Conservation (phyloP, 1,140 invertebrate genomes). For the Megalonaias nervosa region DNA sequence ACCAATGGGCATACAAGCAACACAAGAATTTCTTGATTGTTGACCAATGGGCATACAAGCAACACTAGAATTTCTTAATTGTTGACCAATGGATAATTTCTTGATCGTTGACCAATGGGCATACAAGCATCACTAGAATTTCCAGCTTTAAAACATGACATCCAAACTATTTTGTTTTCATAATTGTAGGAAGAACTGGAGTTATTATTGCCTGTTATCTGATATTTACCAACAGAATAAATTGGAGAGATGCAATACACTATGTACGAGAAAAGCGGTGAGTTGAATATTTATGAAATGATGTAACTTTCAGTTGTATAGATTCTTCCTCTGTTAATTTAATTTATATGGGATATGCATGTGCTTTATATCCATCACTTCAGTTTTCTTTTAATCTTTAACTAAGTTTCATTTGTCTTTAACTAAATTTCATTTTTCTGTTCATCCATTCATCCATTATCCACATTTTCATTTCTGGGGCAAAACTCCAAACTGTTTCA, state of each 20-base stretch:
- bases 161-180: slow-evolving; percentile 32
- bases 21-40: too few relatives aligned
- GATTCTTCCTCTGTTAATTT: neutral
- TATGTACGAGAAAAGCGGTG: slow-evolving; percentile 84
- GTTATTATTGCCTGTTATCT: slow-evolving; percentile 90
- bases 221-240: slow-evolving; percentile 83
- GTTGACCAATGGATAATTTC: neutral
- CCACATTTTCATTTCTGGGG: too few relatives aligned
- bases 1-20: neutral
- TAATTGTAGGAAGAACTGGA: slow-evolving; percentile 83
- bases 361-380: too few relatives aligned
- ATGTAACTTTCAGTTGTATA: neutral
- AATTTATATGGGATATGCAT: neutral
- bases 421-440: too few relatives aligned
- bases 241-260: slow-evolving; percentile 85
- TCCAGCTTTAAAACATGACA: neutral
- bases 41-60: too few relatives aligned
- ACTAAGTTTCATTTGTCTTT: too few relatives aligned
- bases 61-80: neutral
- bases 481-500: too few relatives aligned
- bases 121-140: too few relatives aligned
- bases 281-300: neutral
- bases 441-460: too few relatives aligned
- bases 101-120: too few relatives aligned
- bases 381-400: too few relatives aligned